Percentiles rank a stretch among this genome's conserved stretches.
Evolutionary conservation across 2,797 vertebrate species (phyloP).

Genomic region (Oreochromis grahami): DNA sequence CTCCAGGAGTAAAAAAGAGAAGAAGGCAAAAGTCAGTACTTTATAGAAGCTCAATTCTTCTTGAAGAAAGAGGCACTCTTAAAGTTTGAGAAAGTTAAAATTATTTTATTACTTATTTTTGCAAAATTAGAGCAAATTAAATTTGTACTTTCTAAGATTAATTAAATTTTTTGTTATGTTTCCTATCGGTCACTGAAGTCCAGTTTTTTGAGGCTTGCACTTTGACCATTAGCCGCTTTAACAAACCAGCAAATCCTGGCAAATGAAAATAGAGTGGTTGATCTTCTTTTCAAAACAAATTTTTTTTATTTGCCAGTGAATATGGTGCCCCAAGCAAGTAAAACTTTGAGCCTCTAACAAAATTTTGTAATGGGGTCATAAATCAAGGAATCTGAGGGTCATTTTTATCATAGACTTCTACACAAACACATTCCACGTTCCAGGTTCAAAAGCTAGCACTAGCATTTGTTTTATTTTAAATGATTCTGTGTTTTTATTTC

Average conservation of each 20-base stretch:
- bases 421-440: not conserved
- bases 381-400: not conserved
- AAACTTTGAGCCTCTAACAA: not conserved
- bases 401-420: not conserved
- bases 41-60: not conserved
- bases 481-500: not conserved
- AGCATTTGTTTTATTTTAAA: not conserved
- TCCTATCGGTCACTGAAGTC: not conserved
- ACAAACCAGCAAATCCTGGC: not conserved
- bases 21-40: slow-evolving; percentile 50
- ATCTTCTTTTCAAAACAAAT: not conserved
- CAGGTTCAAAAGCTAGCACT: not conserved
- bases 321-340: too few relatives aligned
- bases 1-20: slow-evolving; percentile 49
- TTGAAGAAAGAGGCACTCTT: not conserved
- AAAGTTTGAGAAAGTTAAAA: not conserved
- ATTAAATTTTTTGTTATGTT: not conserved
- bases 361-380: not conserved
- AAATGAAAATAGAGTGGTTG: not conserved
- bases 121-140: not conserved
- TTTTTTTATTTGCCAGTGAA: too few relatives aligned
- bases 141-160: not conserved
- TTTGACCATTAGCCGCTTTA: not conserved
- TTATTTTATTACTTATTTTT: not conserved
- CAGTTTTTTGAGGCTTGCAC: not conserved